Base-by-base conservation (phyloP, 37 sponge, comb jelly and placozoan genomes). In the Tethya wilhelma region DNA sequence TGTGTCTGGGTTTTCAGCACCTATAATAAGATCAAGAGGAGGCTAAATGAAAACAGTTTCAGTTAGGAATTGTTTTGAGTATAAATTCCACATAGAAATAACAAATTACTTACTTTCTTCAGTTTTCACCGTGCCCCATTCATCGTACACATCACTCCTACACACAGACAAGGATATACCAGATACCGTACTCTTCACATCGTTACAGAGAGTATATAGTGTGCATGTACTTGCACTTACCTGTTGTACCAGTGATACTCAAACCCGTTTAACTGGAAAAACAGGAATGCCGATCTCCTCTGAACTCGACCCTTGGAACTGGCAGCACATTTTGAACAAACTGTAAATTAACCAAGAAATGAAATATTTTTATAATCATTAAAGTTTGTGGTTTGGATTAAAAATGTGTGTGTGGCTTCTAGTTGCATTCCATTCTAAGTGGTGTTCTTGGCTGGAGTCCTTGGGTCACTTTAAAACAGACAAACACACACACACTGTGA, bases 231-330 rank as follows among this genome's bases (percentile, higher is more conserved):
- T 36, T 33, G 46, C 37, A 72, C 81, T 70, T 28, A 90, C 91
- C 87, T 83, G 75, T 91, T 81, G 57, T 91, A 91, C 91, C 91
- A 91, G 76, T 91, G 91, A 37, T 57, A 86, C 49, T 86, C 75
- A n/a, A 86, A 68, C 0, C 91, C 87, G 67, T 91, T 83, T 12
- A 91, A 63, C 31, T 79, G 68, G 38, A 91, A 59, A n/a, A 44
- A 68, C 25, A 88, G 14, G 40, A 78, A 64, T 25, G 73, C 34
- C 30, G 73, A 29, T 56, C 64, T 71, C 56, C 38, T 69, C 66
- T 67, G 33, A 0, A 33, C 53, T 29, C 28, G 42, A 14, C 6
- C 69, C 39, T 39, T 5, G 55, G 39, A 37, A 30, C 25, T 26
- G 36, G 44, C 64, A 63, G 40, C 9, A 4, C 44, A 30, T 65